Evolutionary conservation across 1,140 invertebrate genomes (phyloP), one percentile per base, ranked within the genome.

Genomic region (Oreohelix idahoensis): DNA sequence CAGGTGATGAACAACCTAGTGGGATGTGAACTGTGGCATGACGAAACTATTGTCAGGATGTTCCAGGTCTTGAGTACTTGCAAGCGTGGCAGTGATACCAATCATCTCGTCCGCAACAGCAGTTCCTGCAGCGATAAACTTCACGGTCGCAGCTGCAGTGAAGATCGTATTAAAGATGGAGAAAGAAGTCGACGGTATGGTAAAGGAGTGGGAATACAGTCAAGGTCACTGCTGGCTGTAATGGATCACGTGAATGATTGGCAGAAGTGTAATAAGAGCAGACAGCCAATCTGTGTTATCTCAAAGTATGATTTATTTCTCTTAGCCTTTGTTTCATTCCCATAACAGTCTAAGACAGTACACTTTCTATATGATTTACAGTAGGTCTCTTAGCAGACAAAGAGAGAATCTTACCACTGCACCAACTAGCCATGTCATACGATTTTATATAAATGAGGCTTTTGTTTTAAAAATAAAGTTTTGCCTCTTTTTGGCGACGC

Each of bases 211-310:
- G 97, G 98, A 0, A 97, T 97, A 0, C 98, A 97, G 2, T 99
- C 98, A 51, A 98, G 98, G 92, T 98, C 97, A 17, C 93, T 99
- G 58, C 97, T 99, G 8, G 98, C 99, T 89, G 94, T 99, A 81
- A 98, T 99, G 97, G 98, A 99, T 91, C 98, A 99, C 96, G 98
- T 99, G 0, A 97, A 99, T 90, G 93, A 97, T 71, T 99, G 98
- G 98, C 95, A 98, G 78, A 97, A 98, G 89, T 94, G 97, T 87
- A 97, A 96, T 5, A 97, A 97, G 90, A 98, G 98, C 5, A 96
- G 98, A 45, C 93, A 92, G 79, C 93, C 93, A 20, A 91, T 93
- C 49, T 97, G 97, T 90, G 97, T 99, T 84, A 97, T 99, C 79
- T 99, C 98, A n/a, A 97, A 97, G 95, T 97, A 94, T 94, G 95